Evolutionary conservation across 2,113 vertebrate species (phyloP).

Genomic region (Pholis gunnellus): DNA sequence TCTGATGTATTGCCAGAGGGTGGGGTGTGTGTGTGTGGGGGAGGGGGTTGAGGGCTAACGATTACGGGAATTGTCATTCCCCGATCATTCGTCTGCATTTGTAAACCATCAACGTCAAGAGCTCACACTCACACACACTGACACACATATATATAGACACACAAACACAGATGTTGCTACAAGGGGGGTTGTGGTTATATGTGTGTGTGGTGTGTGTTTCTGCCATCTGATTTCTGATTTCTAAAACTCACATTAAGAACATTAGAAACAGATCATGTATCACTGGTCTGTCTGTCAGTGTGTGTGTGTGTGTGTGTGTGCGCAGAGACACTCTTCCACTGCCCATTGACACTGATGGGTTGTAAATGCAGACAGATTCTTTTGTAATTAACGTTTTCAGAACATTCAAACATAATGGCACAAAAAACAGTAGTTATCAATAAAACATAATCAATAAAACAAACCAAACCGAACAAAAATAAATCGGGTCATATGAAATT

Average conservation of each 20-base stretch:
- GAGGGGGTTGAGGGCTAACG: slow-evolving; percentile 59
- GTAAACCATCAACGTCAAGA: slow-evolving; percentile 79
- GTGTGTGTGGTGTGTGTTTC: slow-evolving; percentile 27
- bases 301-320: slow-evolving; percentile 13
- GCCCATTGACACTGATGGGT: slow-evolving; percentile 41
- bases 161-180: slow-evolving; percentile 32
- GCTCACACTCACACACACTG: slow-evolving; percentile 25
- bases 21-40: slow-evolving; percentile 7
- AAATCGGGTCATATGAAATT: not conserved
- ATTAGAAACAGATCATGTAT: slow-evolving; percentile 70
- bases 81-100: slow-evolving; percentile 81
- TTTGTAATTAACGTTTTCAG: not conserved
- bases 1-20: slow-evolving; percentile 66
- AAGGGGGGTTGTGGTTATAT: slow-evolving; percentile 6
- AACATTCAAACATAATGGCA: not conserved
- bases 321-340: slow-evolving; percentile 17
- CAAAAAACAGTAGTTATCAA: not conserved
- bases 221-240: slow-evolving; percentile 66
- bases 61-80: slow-evolving; percentile 81
- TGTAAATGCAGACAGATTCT: slow-evolving; percentile 56
- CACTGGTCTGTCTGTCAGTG: slow-evolving; percentile 38
- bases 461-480: not conserved
- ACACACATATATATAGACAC: slow-evolving; percentile 20
- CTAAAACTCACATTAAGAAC: slow-evolving; percentile 73
- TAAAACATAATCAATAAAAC: not conserved